phyloP scores from a whole-genome alignment of 2,113 vertebrate genomes.

The Entelurus aequoreus region DNA sequence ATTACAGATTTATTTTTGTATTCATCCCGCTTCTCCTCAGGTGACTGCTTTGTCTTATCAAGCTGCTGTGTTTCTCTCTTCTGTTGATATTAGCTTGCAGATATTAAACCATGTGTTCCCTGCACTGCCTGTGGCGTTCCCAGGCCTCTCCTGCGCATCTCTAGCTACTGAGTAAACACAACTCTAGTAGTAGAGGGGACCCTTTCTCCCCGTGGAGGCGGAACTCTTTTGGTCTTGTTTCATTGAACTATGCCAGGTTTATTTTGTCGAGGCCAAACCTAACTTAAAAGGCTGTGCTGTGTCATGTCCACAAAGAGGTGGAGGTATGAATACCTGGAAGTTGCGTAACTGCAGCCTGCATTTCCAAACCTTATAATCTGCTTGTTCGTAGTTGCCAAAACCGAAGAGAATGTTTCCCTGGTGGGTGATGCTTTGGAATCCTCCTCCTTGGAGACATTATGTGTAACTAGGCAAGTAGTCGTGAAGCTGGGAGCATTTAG shows the following conservation, averaged over 20 bases:
- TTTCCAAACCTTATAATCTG: not conserved
- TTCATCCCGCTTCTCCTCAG: conserved; percentile 1
- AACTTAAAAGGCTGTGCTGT: conserved; percentile 7
- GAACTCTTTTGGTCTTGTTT: not conserved
- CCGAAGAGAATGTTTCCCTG: conserved; percentile 1
- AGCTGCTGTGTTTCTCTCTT: conserved; percentile 4
- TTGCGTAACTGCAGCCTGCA: conserved; percentile 25
- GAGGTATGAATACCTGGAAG: conserved; percentile 42
- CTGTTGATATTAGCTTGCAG: conserved; percentile 39
- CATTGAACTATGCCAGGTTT: conserved; percentile 20
- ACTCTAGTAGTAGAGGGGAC: not conserved
- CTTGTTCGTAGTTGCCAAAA: not conserved
- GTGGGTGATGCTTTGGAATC: not conserved
- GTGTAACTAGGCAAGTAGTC: not conserved
- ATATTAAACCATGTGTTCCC: conserved; percentile 11
- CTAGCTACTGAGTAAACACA: conserved; percentile 36
- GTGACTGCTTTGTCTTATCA: conserved; percentile 36
- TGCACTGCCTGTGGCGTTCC: conserved; percentile 34
- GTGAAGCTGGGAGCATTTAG: not conserved
- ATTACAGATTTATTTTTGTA: not conserved
- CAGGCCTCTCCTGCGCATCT: conserved; percentile 41
- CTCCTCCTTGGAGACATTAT: too few species aligned
- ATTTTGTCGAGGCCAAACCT: conserved; percentile 28
- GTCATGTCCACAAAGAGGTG: conserved; percentile 9
- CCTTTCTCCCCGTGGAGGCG: not conserved